Base-by-base conservation (phyloP, 1,140 invertebrate species). In the Drosophila neocordata region DNA sequence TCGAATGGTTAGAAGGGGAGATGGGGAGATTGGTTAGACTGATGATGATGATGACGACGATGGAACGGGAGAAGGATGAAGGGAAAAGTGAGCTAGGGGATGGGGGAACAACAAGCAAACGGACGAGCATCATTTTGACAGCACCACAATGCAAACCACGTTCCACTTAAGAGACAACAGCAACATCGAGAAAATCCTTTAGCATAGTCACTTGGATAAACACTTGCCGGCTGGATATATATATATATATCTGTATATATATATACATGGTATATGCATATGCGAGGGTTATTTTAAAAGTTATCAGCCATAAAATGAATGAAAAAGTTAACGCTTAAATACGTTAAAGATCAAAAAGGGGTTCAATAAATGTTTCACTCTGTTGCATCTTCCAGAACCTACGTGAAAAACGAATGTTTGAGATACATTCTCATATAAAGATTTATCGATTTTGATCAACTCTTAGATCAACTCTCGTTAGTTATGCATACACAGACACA, bases 81-180 rank as follows among this genome's bases (percentile, higher is more conserved):
- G 15, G 41, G n/a, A 31, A 31, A 31, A 31, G 27, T 3, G 2
- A 7, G 27, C 4, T 41, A 15, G 38, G 13, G 38, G 13, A 15
- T 4, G 5, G 7, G 62, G 37, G 34, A 20, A 18, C 27, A 58
- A 31, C 44, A 22, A 64, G 56, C 66, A 69, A 61, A 48, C 61
- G 34, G 56, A 56, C 60, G 78, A 87, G 83, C 83, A 79, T 88
- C 83, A 88, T 88, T 88, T 88, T 88, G 83, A 88, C 83, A 88
- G 83, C 79, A 79, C 77, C 79, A 88, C 83, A 88, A 88, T 88
- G 83, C 83, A 88, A 88, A 88, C 83, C 83, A 88, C 83, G 83
- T 88, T 88, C 83, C 83, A 88, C 83, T 88, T 88, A 88, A 83
- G 72, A 64, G 31, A 68, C 67, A 83, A 63, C 67, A 79, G 66